Conservation (phyloP, 2,888 invertebrate genomes). For the Atherix ibis region DNA sequence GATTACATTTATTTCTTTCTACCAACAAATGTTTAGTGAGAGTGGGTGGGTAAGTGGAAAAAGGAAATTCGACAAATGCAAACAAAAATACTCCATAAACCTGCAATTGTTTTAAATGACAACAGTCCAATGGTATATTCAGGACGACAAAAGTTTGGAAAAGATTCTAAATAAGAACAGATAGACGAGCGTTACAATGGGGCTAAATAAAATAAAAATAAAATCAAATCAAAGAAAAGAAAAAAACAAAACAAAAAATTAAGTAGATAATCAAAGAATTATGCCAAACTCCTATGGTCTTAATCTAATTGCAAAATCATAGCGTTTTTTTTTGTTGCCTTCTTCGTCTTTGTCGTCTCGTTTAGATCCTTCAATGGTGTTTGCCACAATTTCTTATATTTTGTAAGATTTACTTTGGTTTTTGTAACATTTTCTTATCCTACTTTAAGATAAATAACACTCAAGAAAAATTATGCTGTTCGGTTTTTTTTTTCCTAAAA, state of each 20-base stretch:
- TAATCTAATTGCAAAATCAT: not conserved
- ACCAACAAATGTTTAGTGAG: not conserved
- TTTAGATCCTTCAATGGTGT: no score
- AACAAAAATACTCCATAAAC: conserved; percentile 9
- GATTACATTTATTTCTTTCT: conserved; percentile 12
- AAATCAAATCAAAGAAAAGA: not conserved
- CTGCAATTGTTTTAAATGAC: conserved; percentile 12
- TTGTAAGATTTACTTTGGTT: no score
- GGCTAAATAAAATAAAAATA: no score
- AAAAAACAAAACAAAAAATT: not conserved
- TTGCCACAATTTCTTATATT: no score
- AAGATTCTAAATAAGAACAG: no score
- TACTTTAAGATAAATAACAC: no score
- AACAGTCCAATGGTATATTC: no score
- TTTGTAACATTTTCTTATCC: no score
- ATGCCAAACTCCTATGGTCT: not conserved
- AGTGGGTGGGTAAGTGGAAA: not conserved
- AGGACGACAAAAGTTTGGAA: not conserved
- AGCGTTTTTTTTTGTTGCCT: not conserved
- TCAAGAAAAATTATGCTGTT: no score
- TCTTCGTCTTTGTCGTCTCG: no score
- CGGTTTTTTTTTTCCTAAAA: no score
- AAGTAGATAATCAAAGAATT: not conserved
- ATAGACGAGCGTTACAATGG: no score
- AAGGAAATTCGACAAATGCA: conserved; percentile 6